A percentile compares a stretch with the other conserved stretches of the same genome.
These are phyloP conservation scores for Nomada ruficornis DNA, from an alignment of 2,888 invertebrate genomes.

Conservation along the genomic window DNA sequence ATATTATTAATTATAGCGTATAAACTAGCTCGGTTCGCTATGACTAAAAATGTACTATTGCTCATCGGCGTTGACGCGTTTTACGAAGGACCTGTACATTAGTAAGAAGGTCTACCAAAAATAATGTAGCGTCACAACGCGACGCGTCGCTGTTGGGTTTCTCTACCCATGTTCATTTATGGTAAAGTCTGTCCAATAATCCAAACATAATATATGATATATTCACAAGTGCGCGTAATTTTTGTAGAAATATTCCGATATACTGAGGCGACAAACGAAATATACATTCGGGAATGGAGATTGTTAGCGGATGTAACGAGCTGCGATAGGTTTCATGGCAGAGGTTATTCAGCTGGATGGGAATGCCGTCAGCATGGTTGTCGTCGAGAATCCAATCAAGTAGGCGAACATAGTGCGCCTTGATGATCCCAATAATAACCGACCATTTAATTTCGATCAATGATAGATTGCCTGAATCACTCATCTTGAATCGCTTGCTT, in stretches of 20 bases:
- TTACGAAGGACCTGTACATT: too few relatives aligned
- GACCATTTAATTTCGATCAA: conserved; percentile 30
- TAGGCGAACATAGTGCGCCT: conserved; percentile 15
- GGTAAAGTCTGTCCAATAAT: too few relatives aligned
- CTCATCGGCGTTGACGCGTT: too few relatives aligned
- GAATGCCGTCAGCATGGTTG: conserved; percentile 34
- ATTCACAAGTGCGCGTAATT: too few relatives aligned
- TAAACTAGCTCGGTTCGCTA: too few relatives aligned
- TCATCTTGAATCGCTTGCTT: conserved; percentile 22
- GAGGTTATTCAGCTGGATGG: conserved; percentile 17
- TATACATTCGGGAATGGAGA: conserved; percentile 28
- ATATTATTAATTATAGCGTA: too few relatives aligned
- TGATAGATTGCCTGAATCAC: conserved; percentile 32
- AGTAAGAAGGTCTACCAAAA: too few relatives aligned
- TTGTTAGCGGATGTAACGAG: conserved; percentile 69
- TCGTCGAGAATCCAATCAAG: conserved; percentile 51
- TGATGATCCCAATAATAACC: conserved; percentile 27
- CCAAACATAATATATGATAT: too few relatives aligned
- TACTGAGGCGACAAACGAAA: conserved; percentile 68
- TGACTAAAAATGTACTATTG: too few relatives aligned
- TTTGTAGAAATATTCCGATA: conserved; percentile 70
- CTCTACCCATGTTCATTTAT: too few relatives aligned
- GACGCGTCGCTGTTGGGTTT: too few relatives aligned
- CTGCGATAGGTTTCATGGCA: conserved; percentile 65
- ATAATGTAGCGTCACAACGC: too few relatives aligned